Percentiles rank a stretch among this genome's conserved stretches.
Evolutionary conservation across 2,797 vertebrate species (phyloP).

Genomic region (Uromys caudimaculatus): DNA sequence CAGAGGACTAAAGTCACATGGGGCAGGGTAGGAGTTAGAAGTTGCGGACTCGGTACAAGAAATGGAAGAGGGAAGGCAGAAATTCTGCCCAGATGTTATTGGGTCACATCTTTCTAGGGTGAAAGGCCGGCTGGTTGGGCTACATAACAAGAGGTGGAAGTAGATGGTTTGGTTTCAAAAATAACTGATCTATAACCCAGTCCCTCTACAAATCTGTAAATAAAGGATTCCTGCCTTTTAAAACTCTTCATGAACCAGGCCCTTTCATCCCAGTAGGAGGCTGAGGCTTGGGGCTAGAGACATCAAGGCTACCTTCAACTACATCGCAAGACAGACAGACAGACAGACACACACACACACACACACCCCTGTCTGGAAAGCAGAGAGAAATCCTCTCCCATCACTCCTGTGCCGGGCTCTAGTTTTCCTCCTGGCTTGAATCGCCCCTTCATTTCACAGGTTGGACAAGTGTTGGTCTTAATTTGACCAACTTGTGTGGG

Average conservation of each 20-base stretch:
- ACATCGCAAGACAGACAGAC: neutral
- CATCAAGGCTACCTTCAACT: neutral
- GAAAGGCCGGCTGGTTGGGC: neutral
- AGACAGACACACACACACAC: too few species aligned
- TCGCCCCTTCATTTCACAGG: neutral
- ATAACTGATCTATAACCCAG: neutral
- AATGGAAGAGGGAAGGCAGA: neutral
- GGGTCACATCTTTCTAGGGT: neutral
- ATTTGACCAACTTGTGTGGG: neutral
- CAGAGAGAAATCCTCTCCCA: neutral
- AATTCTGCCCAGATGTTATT: fast-evolving
- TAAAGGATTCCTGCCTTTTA: neutral
- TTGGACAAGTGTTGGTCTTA: neutral
- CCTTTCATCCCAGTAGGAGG: neutral
- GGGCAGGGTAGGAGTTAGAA: neutral
- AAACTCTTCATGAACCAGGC: neutral
- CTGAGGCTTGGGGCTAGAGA: neutral
- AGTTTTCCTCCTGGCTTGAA: neutral
- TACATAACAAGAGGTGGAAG: neutral
- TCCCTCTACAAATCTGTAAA: neutral
- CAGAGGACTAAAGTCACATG: neutral
- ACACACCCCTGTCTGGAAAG: neutral
- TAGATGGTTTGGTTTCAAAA: neutral
- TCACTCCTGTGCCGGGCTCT: neutral
- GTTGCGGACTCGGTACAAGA: neutral